Percentiles rank a stretch among this genome's conserved stretches.
These are phyloP conservation scores for Lathronympha strigana DNA, from an alignment of 2,888 invertebrate genomes.

Conservation along the genomic window DNA sequence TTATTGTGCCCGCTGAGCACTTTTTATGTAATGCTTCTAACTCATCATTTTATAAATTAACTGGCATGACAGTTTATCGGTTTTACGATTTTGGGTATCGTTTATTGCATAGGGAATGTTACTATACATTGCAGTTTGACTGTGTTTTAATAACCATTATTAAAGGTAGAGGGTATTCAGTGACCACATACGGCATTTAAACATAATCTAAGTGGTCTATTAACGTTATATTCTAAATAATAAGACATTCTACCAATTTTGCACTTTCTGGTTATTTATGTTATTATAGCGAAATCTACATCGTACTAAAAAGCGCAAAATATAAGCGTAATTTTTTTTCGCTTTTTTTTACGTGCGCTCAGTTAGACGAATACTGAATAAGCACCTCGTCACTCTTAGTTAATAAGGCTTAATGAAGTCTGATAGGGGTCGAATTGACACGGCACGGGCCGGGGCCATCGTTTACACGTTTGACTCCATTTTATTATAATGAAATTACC, in stretches of 20 bases:
- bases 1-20: slow-evolving; percentile 78
- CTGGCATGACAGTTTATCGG: slow-evolving; percentile 52
- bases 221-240: too few species aligned
- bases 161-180: too few species aligned
- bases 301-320: background rate
- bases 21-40: slow-evolving; percentile 70
- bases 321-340: background rate
- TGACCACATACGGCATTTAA: too few species aligned
- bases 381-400: slow-evolving; percentile 12
- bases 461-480: slow-evolving; percentile 78
- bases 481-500: slow-evolving; percentile 82
- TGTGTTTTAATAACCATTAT: background rate
- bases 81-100: slow-evolving; percentile 5
- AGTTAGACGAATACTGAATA: slow-evolving; percentile 8
- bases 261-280: too few species aligned
- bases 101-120: background rate
- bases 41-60: slow-evolving; percentile 77
- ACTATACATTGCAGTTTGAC: background rate
- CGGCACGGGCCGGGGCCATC: slow-evolving; percentile 44
- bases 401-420: slow-evolving; percentile 24
- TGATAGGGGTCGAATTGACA: slow-evolving; percentile 34
- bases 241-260: too few species aligned
- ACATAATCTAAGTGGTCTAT: too few species aligned
- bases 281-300: too few species aligned
- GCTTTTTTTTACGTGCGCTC: background rate